These are phyloP conservation scores for Sternarchorhynchus goeldii DNA, from an alignment of 2,797 vertebrate genomes.

Conservation along the genomic window DNA sequence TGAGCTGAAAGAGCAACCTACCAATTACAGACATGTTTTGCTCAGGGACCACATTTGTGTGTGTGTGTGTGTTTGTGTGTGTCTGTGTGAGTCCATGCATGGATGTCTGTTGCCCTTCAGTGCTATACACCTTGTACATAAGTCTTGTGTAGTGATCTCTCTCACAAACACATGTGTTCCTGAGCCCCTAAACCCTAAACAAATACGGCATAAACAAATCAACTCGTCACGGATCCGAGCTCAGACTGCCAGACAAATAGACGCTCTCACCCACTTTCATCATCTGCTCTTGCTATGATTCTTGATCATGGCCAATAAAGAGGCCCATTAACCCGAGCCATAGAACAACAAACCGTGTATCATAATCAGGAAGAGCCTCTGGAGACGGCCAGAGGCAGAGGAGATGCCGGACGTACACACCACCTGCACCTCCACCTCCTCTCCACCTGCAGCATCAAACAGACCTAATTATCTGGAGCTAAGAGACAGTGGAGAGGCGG, in stretches of 20 bases:
- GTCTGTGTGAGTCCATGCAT: background rate
- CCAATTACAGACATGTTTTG: constrained; percentile 38
- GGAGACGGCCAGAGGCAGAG: constrained; percentile 11
- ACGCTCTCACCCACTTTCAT: constrained; percentile 35
- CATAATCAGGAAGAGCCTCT: constrained; percentile 38
- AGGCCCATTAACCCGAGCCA: constrained; percentile 38
- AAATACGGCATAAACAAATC: constrained; percentile 27
- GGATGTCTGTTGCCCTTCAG: background rate
- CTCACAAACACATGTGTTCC: background rate
- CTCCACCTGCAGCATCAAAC: constrained; percentile 19
- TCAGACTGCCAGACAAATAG: constrained; percentile 21
- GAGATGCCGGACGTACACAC: constrained; percentile 6
- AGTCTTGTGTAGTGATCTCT: background rate
- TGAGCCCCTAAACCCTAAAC: background rate
- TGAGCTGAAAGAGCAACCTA: constrained; percentile 31
- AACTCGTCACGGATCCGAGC: background rate
- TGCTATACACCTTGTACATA: background rate
- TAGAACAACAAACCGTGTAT: constrained; percentile 40
- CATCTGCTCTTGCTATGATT: constrained; percentile 36
- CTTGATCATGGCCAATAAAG: constrained; percentile 45
- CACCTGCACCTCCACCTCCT: background rate
- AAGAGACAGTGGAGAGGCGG: background rate
- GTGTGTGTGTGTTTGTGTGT: background rate
- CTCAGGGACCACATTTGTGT: constrained; percentile 13
- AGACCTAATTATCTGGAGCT: constrained; percentile 22